Evolutionary conservation across 2,888 invertebrate species (phyloP), one percentile per base, ranked within the genome.

Genomic region (Acanthoscelides obtectus): DNA sequence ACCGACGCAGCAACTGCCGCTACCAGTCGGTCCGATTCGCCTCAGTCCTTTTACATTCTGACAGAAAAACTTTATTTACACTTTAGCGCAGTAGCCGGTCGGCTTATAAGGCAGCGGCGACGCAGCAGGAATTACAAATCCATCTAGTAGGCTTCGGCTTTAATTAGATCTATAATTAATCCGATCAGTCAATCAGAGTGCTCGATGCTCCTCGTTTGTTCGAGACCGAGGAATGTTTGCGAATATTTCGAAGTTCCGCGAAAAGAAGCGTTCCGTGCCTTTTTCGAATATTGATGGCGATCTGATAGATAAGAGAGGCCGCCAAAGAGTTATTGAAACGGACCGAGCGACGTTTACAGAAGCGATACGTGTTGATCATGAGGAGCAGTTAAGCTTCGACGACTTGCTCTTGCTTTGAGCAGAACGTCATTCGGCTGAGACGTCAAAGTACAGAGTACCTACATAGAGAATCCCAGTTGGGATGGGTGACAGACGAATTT

Each of bases 81-180:
- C 85, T 85, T 84, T 82, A 81, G 79, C 76, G 80, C 81, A 80
- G 81, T 82, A 81, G 80, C 78, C 76, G 79, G 75, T 71, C 72
- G 72, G 75, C 83, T 73, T 81, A 83, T 82, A 84, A 76, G 83
- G 83, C 79, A 79, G 75, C 75, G 73, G 75, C 76, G 71, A 81
- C 81, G 83, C 78, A 72, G 75, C 72, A 78, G 73, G 84, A 84
- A 84, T 84, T 79, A 80, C 82, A 81, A 83, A 80, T 80, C 79
- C 80, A 75, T 75, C 74, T 77, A 75, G 77, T 78, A 75, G 20
- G 66, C 68, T 65, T 75, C 77, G 80, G 79, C 82, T 83, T 83
- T 84, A 84, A 84, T 84, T 84, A 83, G 82, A 78, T 78, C 78
- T 79, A 81, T 82, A 84, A 84, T 84, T 84, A 84, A 84, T 84